These are phyloP conservation scores for Maccullochella peelii DNA, from an alignment of 2,113 vertebrate genomes.

Conservation along the genomic window DNA sequence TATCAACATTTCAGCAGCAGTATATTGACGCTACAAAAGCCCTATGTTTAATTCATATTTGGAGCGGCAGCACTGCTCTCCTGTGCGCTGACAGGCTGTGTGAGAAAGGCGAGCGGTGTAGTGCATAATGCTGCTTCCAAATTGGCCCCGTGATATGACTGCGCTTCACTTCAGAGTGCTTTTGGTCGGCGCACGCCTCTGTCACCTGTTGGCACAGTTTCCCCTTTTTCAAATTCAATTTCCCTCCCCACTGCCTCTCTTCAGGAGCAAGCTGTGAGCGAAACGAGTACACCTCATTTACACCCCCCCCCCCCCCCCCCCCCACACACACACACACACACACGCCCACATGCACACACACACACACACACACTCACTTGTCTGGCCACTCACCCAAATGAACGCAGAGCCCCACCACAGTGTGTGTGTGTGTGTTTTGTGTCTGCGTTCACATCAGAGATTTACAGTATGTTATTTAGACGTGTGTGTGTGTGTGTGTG, in stretches of 20 bases:
- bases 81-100: constrained; percentile 71
- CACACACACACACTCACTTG: constrained; percentile 9
- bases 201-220: constrained; percentile 83
- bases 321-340: too few relatives aligned
- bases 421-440: constrained; percentile 19
- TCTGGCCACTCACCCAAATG: constrained; percentile 66
- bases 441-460: background rate
- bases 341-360: too few relatives aligned
- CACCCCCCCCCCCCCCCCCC: constrained; percentile 18
- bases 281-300: constrained; percentile 76
- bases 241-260: constrained; percentile 78
- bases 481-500: constrained; percentile 3
- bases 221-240: constrained; percentile 82
- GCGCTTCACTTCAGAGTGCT: constrained; percentile 76
- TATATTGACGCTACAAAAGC: constrained; percentile 74
- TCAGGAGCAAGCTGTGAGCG: constrained; percentile 73
- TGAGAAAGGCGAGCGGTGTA: constrained; percentile 70
- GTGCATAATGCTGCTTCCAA: constrained; percentile 79
- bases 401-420: constrained; percentile 39
- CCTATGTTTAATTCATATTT: constrained; percentile 81
- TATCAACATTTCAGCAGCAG: constrained; percentile 69
- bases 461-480: constrained; percentile 25
- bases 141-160: constrained; percentile 81
- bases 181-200: constrained; percentile 75
- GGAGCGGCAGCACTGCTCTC: constrained; percentile 67